phyloP scores from a whole-genome alignment of 2,113 vertebrate genomes.

The Hydrolagus affinis region DNA sequence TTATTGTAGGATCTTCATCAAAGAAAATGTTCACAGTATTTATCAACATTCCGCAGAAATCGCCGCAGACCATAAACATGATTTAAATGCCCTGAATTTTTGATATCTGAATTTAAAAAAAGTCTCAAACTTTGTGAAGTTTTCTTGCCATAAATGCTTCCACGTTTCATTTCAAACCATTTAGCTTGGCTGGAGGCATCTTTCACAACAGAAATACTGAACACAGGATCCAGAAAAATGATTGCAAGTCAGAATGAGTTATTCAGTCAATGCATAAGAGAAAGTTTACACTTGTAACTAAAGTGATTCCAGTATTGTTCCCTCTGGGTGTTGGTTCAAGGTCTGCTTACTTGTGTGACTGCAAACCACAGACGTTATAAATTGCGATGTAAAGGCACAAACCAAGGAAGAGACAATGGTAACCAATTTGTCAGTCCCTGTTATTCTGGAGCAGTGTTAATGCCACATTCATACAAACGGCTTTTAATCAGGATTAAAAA shows the following conservation, averaged over 20 bases:
- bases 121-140: not conserved
- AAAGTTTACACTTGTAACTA: constrained; percentile 1
- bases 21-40: too few relatives aligned
- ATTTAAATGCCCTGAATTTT: not conserved
- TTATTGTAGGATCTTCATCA: too few relatives aligned
- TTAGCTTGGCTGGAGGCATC: not conserved
- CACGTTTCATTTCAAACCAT: not conserved
- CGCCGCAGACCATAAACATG: not conserved
- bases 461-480: not conserved
- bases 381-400: not conserved
- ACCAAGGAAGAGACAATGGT: not conserved
- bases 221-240: constrained; percentile 2
- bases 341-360: constrained; percentile 15
- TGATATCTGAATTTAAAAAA: not conserved
- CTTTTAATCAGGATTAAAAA: not conserved
- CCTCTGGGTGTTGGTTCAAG: not conserved
- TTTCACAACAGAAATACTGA: constrained; percentile 19
- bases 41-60: too few relatives aligned
- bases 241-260: constrained; percentile 18
- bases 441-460: not conserved
- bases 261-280: constrained; percentile 24
- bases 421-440: not conserved
- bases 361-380: not conserved
- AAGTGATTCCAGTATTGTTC: not conserved
- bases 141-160: constrained; percentile 1